Conservation (phyloP, 1,140 invertebrate species). For the Ips nitidus region DNA sequence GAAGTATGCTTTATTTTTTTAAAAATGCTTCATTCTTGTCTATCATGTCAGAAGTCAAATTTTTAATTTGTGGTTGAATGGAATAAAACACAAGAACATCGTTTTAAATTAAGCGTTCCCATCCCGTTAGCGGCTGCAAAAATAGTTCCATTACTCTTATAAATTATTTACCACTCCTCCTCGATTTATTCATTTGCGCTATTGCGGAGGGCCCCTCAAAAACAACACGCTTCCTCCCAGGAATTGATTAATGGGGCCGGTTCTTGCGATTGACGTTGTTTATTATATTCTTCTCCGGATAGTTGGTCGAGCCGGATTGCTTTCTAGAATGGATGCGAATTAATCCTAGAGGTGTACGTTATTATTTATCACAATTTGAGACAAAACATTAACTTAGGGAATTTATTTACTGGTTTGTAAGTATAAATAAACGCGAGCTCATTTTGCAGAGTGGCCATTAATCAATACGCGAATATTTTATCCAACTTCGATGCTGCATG, state of each 20-base stretch:
- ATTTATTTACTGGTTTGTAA: too few relatives aligned
- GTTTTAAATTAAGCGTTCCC: background rate
- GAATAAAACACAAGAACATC: background rate
- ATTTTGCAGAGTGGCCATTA: too few relatives aligned
- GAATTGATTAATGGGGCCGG: background rate
- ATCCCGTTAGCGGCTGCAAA: background rate
- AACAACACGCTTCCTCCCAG: background rate
- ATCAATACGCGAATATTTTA: too few relatives aligned
- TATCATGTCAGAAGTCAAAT: background rate
- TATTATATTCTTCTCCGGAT: background rate
- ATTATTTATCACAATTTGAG: too few relatives aligned
- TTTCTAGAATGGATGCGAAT: too few relatives aligned
- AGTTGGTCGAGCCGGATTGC: too few relatives aligned
- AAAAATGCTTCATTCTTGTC: background rate
- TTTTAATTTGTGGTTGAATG: background rate
- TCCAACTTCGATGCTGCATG: too few relatives aligned
- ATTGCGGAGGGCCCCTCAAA: background rate
- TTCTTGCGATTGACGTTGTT: background rate
- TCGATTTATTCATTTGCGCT: background rate
- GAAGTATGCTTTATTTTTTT: background rate
- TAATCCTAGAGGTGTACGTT: too few relatives aligned
- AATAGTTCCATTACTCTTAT: background rate
- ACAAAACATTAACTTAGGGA: too few relatives aligned
- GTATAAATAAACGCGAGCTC: too few relatives aligned
- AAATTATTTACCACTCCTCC: background rate